Base-by-base conservation (phyloP, 2,888 invertebrate genomes). In the Mystacides longicornis region DNA sequence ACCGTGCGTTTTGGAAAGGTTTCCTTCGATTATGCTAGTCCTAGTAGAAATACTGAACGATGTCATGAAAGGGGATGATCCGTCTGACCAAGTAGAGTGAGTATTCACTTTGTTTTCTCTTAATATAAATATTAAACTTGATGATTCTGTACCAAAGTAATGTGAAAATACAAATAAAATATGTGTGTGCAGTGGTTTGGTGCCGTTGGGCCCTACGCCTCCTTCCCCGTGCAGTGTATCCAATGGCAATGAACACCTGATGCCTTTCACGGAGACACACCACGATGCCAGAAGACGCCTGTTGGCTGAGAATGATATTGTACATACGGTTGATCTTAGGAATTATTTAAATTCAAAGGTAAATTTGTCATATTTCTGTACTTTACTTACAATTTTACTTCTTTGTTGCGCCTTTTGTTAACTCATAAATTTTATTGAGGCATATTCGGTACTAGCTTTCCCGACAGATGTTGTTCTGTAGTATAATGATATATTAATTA, bases 1-100 rank as follows among this genome's bases (percentile, higher is more conserved):
- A 66, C 73, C 81, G 55, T 76, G 82, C 21, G 82, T 92, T 43
- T 71, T 89, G 55, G 82, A 87, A 64, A 77, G 85, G 62, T 86
- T 92, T 67, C 80, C 85, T 23, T 81, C 80, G 22, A 85, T 93
- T 46, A 75, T 93, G 64, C 74, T 86, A 43, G 85, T 85, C 64
- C 78, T 92, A 57, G 80, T 86, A 1, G 89, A 90, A 70, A 82
- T 86, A 1, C 73, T 93, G 46, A 86, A 89, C 67, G 93, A 93
- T 66, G 82, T 92, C 47, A 85, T 86, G 71, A 84, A 82, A 65
- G 78, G 79, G 21, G 87, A 88, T 63, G 83, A 85, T 37, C 76
- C 71, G 60, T 85, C 82, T n/a, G 69, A 71, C 33, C 76, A 74
- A 64, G 66, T 79, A 19, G 83, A 83, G 83, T 82, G 68, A 82